These are phyloP conservation scores for Gorsachius goisagi DNA, from an alignment of 2,113 vertebrate species.

Conservation along the genomic window DNA sequence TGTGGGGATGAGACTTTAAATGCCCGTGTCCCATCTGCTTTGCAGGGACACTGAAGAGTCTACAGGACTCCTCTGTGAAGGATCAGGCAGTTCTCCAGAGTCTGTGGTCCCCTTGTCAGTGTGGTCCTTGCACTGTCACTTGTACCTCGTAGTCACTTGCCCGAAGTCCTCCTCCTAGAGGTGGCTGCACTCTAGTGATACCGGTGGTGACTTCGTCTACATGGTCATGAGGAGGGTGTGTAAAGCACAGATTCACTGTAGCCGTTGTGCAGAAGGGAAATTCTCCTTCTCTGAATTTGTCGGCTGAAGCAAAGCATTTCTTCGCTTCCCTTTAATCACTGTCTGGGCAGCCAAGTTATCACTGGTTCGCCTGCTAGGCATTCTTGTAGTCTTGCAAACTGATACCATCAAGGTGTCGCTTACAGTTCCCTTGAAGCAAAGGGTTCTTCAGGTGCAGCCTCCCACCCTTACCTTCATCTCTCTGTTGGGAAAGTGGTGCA, in stretches of 20 bases:
- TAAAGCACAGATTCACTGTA: not conserved
- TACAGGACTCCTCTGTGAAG: not conserved
- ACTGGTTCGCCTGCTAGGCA: not conserved
- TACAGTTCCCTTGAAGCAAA: not conserved
- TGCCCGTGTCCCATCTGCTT: not conserved
- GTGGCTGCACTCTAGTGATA: not conserved
- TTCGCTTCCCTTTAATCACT: not conserved
- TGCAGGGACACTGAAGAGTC: not conserved
- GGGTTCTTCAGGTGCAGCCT: not conserved
- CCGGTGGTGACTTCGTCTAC: not conserved
- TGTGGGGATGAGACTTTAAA: not conserved
- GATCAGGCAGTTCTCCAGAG: not conserved
- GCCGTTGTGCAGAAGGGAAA: not conserved
- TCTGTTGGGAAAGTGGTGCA: not conserved
- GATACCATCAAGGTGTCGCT: slow-evolving; percentile 1
- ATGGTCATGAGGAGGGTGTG: not conserved
- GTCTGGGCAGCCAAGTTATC: not conserved
- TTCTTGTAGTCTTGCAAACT: not conserved
- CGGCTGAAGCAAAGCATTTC: not conserved
- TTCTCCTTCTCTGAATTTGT: not conserved
- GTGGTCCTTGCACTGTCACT: not conserved
- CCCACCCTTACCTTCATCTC: not conserved
- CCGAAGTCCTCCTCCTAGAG: not conserved
- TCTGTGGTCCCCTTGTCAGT: not conserved
- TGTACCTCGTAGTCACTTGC: not conserved